Percentiles rank a stretch among this genome's conserved stretches.
Evolutionary conservation across 2,797 vertebrate species (phyloP).

Genomic region (Gorsachius magnificus): DNA sequence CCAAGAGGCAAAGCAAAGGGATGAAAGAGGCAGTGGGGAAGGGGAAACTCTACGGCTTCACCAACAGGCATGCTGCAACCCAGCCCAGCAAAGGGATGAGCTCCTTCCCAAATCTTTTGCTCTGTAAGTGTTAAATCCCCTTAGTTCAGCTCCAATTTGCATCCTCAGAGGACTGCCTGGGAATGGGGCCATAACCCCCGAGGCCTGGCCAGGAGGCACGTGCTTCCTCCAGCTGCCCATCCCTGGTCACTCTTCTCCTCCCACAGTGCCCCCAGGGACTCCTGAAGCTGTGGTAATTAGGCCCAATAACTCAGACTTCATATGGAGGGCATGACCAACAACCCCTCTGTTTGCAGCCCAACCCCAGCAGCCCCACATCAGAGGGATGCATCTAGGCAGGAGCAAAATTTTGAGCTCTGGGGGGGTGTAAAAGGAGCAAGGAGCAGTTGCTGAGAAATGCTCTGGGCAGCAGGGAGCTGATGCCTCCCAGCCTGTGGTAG

Average conservation of each 20-base stretch:
- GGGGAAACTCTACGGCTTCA: neutral
- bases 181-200: neutral
- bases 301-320: neutral
- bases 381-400: neutral
- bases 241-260: neutral
- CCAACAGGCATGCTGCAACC: neutral
- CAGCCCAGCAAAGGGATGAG: neutral
- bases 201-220: neutral
- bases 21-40: neutral
- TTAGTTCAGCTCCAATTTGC: constrained; percentile 29
- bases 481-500: neutral
- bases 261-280: neutral
- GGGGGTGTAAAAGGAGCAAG: neutral
- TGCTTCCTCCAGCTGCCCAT: neutral
- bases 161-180: neutral
- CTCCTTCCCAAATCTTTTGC: neutral
- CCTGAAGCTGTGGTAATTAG: neutral
- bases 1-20: neutral
- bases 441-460: neutral
- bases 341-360: neutral
- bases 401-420: neutral
- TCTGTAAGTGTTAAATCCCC: constrained; percentile 18
- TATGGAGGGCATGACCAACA: neutral
- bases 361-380: fast-evolving
- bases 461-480: neutral